These are phyloP conservation scores for Helicorthomorpha holstii DNA, from an alignment of 1,140 invertebrate genomes.

Conservation along the genomic window DNA sequence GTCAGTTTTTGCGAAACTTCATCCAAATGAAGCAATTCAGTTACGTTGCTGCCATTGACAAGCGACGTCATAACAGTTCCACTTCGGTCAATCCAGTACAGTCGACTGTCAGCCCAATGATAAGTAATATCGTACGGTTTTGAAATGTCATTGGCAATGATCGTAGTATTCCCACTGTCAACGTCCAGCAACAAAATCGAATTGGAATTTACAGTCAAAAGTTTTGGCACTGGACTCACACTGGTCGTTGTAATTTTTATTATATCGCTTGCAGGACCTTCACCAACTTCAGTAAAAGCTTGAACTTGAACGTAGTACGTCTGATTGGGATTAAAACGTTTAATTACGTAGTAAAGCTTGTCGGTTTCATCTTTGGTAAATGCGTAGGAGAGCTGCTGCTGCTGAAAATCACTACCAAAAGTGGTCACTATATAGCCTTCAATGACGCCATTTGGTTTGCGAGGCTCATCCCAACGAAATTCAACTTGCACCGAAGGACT, in stretches of 20 bases:
- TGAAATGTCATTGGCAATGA: slow-evolving; percentile 19
- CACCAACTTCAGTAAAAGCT: slow-evolving; percentile 56
- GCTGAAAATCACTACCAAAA: too few relatives aligned
- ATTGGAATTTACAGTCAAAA: slow-evolving; percentile 51
- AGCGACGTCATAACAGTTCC: slow-evolving; percentile 50
- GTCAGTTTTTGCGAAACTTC: not conserved
- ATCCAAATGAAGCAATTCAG: slow-evolving; percentile 25
- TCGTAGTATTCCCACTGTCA: slow-evolving; percentile 35
- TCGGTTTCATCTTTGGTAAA: too few relatives aligned
- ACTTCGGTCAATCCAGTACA: slow-evolving; percentile 70
- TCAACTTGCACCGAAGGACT: slow-evolving; percentile 26
- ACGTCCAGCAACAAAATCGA: slow-evolving; percentile 52
- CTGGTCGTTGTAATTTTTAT: slow-evolving; percentile 36
- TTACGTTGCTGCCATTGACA: slow-evolving; percentile 33
- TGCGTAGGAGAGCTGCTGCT: too few relatives aligned
- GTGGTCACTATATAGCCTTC: slow-evolving; percentile 49
- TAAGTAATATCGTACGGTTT: slow-evolving; percentile 21
- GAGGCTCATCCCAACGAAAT: slow-evolving; percentile 56
- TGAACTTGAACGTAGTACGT: slow-evolving; percentile 32
- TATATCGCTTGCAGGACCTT: slow-evolving; percentile 42
- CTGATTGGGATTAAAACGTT: too few relatives aligned
- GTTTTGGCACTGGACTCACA: slow-evolving; percentile 53
- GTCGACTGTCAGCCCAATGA: slow-evolving; percentile 39
- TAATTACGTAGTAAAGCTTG: too few relatives aligned
- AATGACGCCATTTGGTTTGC: slow-evolving; percentile 51